Percentiles rank a stretch among this genome's conserved stretches.
Conservation (phyloP, 2,888 invertebrate species). For the Meliscaeva auricollis region DNA sequence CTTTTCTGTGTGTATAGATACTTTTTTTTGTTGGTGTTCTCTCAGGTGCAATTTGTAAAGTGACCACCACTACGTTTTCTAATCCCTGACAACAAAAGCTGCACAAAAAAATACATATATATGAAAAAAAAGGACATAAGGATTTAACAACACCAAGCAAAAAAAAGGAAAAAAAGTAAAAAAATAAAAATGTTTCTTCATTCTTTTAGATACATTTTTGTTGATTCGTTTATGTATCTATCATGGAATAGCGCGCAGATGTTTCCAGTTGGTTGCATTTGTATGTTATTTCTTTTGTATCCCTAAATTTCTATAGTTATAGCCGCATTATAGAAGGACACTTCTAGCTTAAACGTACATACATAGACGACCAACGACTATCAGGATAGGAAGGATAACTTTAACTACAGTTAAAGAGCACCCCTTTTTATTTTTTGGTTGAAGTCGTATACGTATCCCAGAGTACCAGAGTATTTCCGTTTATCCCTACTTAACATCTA, state of each 20-base stretch:
- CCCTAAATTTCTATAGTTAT: conserved; percentile 47
- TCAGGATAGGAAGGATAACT: conserved; percentile 49
- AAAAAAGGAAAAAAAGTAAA: conserved; percentile 44
- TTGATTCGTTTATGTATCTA: conserved; percentile 55
- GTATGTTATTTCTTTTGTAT: conserved; percentile 35
- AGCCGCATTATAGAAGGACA: conserved; percentile 22
- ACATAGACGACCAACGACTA: conserved; percentile 25
- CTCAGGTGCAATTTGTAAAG: conserved; percentile 74
- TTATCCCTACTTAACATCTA: conserved; percentile 74
- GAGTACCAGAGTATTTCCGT: conserved; percentile 52
- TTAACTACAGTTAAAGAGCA: conserved; percentile 55
- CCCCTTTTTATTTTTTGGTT: conserved; percentile 10
- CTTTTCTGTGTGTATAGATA: background rate
- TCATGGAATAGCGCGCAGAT: conserved; percentile 67
- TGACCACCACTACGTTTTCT: conserved; percentile 64
- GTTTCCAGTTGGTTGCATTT: conserved; percentile 69
- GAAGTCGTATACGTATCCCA: background rate
- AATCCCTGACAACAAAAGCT: conserved; percentile 61
- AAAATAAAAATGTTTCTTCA: conserved; percentile 32
- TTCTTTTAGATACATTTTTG: conserved; percentile 44
- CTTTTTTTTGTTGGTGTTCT: conserved; percentile 22
- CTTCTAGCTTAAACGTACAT: conserved; percentile 13
- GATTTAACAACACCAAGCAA: conserved; percentile 55
- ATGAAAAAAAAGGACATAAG: conserved; percentile 46
- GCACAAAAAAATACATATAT: conserved; percentile 42